Evolutionary conservation across 2,797 vertebrate genomes (phyloP), one percentile per base, ranked within the genome.

Genomic region (Sciaenops ocellatus): DNA sequence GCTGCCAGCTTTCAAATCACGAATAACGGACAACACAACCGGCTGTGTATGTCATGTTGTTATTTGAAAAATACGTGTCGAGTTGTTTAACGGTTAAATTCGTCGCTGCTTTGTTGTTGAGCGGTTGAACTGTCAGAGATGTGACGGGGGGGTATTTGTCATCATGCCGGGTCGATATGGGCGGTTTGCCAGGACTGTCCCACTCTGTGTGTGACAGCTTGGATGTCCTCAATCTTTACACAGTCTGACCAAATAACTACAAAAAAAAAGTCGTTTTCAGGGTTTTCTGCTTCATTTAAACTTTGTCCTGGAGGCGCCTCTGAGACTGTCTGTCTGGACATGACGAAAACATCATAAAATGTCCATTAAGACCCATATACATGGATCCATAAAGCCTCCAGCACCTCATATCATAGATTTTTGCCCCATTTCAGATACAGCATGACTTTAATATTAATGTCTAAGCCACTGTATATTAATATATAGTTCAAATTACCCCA

Each of bases 171-270:
- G 73, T 85, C 68, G 71, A 60, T 76, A 1, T 17, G 61, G 85
- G 79, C 82, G 55, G 1, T 6, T 0, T 67, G 77, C 85, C 88
- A 83, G 82, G 64, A 67, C 47, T 0, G 71, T 69, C 73, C 66
- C 67, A 10, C 71, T 46, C 47, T 6, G 30, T 9, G 12, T 11
- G 67, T 65, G 73, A 75, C 76, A 72, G 79, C 73, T 64, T 10
- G 63, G 63, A 59, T 30, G 46, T 76, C 41, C 24, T 38, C 11
- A 34, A 34, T 34, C 13, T 48, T 54, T 13, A 22, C 50, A 47
- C 46, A 60, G 18, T 8, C 41, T 17, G 20, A 26, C 51, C 1
- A 10, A 2, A 26, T 1, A 8, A 15, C 1, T 24, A 5, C 13
- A 1, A n/a, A 30, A 15, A 5, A 16, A 1, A 12, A 18, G 41